Evolutionary conservation across 2,113 vertebrate species (phyloP).

Genomic region (Prionailurus bengalensis): DNA sequence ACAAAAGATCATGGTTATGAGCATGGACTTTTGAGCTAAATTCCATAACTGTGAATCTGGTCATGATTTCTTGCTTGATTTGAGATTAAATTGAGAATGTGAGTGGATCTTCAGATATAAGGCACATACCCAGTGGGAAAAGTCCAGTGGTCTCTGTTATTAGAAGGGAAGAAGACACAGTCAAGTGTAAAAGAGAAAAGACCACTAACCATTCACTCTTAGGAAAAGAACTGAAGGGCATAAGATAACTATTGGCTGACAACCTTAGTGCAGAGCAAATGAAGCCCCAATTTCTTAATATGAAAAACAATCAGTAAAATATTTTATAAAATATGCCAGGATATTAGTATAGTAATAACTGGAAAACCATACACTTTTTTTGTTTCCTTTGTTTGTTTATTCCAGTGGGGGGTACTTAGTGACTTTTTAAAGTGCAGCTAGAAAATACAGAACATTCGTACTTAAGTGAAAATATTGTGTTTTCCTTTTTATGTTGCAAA

Average conservation of each 20-base stretch:
- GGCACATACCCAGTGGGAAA: neutral
- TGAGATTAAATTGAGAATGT: neutral
- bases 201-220: neutral
- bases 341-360: neutral
- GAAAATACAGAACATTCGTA: neutral
- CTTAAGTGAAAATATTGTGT: neutral
- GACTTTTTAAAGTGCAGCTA: neutral
- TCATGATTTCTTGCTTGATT: neutral
- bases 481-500: neutral
- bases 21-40: neutral
- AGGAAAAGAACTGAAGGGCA: neutral
- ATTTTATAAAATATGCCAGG: neutral
- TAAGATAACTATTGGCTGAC: neutral
- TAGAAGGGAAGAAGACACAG: neutral
- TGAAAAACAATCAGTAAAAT: neutral
- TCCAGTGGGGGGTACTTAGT: neutral
- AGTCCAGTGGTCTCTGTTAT: neutral
- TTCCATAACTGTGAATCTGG: neutral
- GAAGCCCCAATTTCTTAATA: neutral
- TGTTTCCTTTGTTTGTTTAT: neutral
- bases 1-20: neutral
- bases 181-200: neutral
- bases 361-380: neutral
- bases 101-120: neutral
- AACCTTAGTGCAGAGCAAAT: neutral